A percentile compares a stretch with the other conserved stretches of the same genome.
Conservation (phyloP, 2,113 vertebrate species). For the Tachycineta bicolor region DNA sequence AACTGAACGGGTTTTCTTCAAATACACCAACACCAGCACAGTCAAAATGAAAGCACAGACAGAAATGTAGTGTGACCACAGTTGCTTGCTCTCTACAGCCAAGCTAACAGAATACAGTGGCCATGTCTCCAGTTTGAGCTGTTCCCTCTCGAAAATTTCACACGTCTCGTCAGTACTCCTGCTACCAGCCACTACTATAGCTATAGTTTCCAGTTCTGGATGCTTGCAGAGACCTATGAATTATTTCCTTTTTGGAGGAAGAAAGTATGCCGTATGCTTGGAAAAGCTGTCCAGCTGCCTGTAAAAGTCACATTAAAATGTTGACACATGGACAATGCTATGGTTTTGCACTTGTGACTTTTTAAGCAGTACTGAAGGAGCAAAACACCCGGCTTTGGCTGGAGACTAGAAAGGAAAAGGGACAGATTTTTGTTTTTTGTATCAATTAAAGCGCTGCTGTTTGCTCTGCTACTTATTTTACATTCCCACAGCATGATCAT, state of each 20-base stretch:
- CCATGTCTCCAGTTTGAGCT: background rate
- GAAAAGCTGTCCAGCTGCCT: background rate
- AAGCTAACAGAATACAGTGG: background rate
- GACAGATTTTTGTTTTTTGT: background rate
- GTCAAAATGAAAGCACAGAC: background rate
- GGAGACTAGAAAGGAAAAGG: background rate
- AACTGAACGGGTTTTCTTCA: background rate
- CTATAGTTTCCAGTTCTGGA: background rate
- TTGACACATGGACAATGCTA: rapidly evolving
- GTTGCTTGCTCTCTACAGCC: background rate
- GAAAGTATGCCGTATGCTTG: background rate
- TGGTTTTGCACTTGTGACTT: background rate
- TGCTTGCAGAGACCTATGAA: background rate
- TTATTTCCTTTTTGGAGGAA: background rate
- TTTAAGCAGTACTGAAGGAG: background rate
- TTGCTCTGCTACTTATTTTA: background rate
- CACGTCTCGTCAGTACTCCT: rapidly evolving
- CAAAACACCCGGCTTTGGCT: background rate
- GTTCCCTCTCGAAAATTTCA: background rate
- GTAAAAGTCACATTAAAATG: background rate
- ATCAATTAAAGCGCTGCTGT: background rate
- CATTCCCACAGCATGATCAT: background rate
- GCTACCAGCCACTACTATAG: background rate
- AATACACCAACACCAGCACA: background rate
- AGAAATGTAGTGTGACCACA: background rate